Conservation (phyloP, 2,888 invertebrate genomes). For the Neoascia interrupta region DNA sequence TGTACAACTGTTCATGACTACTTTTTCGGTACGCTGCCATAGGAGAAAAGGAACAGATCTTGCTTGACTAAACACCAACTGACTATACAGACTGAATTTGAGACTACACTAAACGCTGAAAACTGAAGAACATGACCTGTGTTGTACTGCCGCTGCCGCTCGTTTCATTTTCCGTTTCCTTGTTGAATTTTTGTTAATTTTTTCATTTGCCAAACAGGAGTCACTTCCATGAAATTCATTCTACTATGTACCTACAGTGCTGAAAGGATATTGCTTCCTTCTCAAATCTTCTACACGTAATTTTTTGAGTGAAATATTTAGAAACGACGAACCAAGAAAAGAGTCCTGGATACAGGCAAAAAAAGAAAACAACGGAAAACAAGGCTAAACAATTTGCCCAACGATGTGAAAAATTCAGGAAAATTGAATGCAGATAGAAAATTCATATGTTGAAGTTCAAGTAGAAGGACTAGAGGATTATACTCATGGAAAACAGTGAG, state of each 20-base stretch:
- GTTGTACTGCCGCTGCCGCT: conserved; percentile 1
- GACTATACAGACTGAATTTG: too few relatives aligned
- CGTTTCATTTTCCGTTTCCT: not conserved
- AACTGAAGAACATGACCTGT: conserved; percentile 11
- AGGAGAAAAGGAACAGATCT: not conserved
- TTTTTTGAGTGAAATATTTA: too few relatives aligned
- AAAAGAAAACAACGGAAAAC: too few relatives aligned
- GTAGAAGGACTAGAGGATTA: too few relatives aligned
- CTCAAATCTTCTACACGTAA: not conserved
- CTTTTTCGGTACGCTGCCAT: not conserved
- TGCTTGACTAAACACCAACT: conserved; percentile 9
- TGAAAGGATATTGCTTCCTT: not conserved
- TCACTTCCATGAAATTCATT: conserved; percentile 3
- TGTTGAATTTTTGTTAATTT: conserved; percentile 26
- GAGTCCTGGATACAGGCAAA: too few relatives aligned
- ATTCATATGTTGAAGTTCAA: too few relatives aligned
- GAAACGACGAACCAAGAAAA: too few relatives aligned
- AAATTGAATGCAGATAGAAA: too few relatives aligned
- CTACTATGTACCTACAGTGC: not conserved
- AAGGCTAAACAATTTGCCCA: too few relatives aligned
- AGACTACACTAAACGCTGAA: too few relatives aligned
- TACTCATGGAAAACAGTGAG: too few relatives aligned
- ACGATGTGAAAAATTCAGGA: too few relatives aligned
- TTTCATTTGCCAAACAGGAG: conserved; percentile 1
- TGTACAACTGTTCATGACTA: conserved; percentile 23